phyloP scores from a whole-genome alignment of 2,797 vertebrate species.

The Betta splendens region DNA sequence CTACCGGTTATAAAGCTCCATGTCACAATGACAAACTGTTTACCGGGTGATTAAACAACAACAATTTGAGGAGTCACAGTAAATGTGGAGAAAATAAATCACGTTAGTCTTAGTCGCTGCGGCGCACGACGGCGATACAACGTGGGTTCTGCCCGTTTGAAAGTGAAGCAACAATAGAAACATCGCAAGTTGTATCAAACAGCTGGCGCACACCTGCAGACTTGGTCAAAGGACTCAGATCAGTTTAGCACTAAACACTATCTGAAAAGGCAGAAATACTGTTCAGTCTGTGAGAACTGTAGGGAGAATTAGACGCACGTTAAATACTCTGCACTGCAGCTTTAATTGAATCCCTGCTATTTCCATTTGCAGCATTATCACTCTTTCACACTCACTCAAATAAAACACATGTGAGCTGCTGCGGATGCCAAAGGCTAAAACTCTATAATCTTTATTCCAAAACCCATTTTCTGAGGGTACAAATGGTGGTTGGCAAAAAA shows the following conservation, averaged over 20 bases:
- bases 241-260: neutral
- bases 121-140: too few relatives aligned
- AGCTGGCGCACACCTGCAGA: neutral
- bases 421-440: conserved; percentile 68
- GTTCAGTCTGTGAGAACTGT: conserved; percentile 27
- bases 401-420: conserved; percentile 56
- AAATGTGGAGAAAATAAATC: neutral
- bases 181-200: too few relatives aligned
- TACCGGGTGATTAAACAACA: neutral
- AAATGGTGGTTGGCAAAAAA: conserved; percentile 52
- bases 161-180: too few relatives aligned
- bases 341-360: conserved; percentile 53
- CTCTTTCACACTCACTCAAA: conserved; percentile 55
- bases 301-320: neutral
- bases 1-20: conserved; percentile 5
- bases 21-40: neutral
- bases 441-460: conserved; percentile 60
- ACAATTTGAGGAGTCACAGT: neutral
- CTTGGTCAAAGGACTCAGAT: neutral
- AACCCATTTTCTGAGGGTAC: conserved; percentile 36
- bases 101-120: neutral
- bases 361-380: conserved; percentile 55
- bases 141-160: conserved; percentile 10
- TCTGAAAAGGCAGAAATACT: neutral
- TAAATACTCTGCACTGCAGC: conserved; percentile 50